These are phyloP conservation scores for Rapana venosa DNA, from an alignment of 2,888 invertebrate genomes.

Conservation along the genomic window DNA sequence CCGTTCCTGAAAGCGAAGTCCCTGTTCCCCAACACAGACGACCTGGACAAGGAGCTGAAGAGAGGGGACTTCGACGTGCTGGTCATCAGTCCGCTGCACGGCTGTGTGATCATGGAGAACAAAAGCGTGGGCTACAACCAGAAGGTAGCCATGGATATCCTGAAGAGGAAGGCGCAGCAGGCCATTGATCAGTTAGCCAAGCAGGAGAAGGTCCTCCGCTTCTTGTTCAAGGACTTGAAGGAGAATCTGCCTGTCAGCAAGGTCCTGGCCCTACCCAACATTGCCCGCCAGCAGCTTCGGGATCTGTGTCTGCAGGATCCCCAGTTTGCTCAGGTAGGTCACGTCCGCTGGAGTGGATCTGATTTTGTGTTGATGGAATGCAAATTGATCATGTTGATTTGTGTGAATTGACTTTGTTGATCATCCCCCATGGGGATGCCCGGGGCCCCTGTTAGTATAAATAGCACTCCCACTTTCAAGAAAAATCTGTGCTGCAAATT, in stretches of 20 bases:
- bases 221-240: conserved; percentile 8
- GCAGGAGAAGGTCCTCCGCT: not conserved
- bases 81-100: conserved; percentile 18
- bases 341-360: not conserved
- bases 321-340: not conserved
- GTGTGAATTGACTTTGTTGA: too few relatives aligned
- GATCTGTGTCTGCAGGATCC: not conserved
- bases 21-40: not conserved
- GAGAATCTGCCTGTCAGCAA: not conserved
- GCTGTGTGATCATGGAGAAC: conserved; percentile 33
- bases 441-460: not conserved
- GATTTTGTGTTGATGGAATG: not conserved
- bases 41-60: not conserved
- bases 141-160: not conserved
- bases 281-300: not conserved
- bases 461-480: not conserved
- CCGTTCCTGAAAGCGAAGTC: not conserved
- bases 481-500: not conserved
- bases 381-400: not conserved
- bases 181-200: not conserved
- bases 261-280: conserved; percentile 22
- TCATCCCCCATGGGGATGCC: too few relatives aligned
- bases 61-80: conserved; percentile 40
- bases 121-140: conserved; percentile 20
- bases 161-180: not conserved